These are phyloP conservation scores for Austrolebias charrua DNA, from an alignment of 2,797 vertebrate species.

Conservation along the genomic window DNA sequence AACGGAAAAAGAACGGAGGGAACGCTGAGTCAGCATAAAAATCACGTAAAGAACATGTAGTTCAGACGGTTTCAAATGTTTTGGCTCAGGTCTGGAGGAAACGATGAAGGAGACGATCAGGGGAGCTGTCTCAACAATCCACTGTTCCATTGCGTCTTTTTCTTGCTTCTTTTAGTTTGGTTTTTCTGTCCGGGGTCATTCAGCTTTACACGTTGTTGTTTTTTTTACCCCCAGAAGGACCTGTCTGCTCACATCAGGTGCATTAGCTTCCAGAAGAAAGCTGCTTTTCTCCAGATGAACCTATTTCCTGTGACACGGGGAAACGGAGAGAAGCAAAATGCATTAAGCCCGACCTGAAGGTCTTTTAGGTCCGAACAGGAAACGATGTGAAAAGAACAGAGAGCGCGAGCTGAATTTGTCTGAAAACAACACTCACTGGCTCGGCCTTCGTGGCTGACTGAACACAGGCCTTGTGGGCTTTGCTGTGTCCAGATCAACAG, in stretches of 20 bases:
- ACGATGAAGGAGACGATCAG: too few relatives aligned
- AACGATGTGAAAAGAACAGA: conserved; percentile 32
- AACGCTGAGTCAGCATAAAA: too few relatives aligned
- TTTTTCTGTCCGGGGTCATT: not conserved
- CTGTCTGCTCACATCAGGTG: not conserved
- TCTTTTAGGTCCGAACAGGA: conserved; percentile 27
- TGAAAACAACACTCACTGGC: conserved; percentile 24
- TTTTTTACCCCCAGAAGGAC: not conserved
- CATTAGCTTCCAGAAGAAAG: not conserved
- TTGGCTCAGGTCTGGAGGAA: too few relatives aligned
- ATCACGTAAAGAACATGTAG: too few relatives aligned
- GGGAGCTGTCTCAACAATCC: too few relatives aligned
- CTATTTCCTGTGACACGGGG: not conserved
- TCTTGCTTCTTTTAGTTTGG: not conserved
- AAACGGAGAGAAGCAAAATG: not conserved
- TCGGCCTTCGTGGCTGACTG: conserved; percentile 22
- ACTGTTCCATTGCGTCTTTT: too few relatives aligned
- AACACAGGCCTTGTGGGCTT: conserved; percentile 32
- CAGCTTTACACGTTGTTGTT: not conserved
- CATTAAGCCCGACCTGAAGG: conserved; percentile 15
- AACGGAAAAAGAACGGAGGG: too few relatives aligned
- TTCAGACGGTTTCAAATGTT: too few relatives aligned
- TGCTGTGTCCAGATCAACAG: conserved; percentile 20
- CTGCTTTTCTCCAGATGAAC: not conserved
- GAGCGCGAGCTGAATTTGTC: conserved; percentile 29